Base-by-base conservation (phyloP, 2,113 vertebrate species). In the Callaeas wilsoni region DNA sequence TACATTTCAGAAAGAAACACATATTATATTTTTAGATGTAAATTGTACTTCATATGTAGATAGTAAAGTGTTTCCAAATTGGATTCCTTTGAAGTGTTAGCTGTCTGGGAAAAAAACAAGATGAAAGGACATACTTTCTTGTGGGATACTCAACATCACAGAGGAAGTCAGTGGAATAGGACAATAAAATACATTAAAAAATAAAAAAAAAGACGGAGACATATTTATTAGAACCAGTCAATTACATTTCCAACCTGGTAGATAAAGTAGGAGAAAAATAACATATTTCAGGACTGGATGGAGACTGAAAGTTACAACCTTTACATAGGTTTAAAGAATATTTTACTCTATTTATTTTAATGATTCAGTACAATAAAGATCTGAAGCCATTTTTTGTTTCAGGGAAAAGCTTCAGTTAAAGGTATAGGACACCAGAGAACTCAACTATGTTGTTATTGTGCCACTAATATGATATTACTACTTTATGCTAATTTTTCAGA, bases 201-300 rank as follows among this genome's bases (percentile, higher is more conserved):
- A 7, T 2, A 37, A 22, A 6, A 70, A 26, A 17, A 32, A 6
- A 14, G 3, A 4, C 1, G 17, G 2, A 50, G 1, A 47, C 5
- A 13, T 1, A 25, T 69, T 80, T 77, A 23, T 69, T 52, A 39
- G 35, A 77, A 73, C 2, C 7, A 52, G 20, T 17, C 35, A 87
- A 32, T 39, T 68, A 12, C 33, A 65, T 74, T 81, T 93, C 53
- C 13, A 55, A 67, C 6, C 17, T 39, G 49, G 44, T 10, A 71
- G 11, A 37, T 18, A 46, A 64, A 60, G 78, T 9, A 44, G 15
- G 3, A 21, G 12, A 12, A 30, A 65, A 46, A 23, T 9, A 50
- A 3, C 5, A 3, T 52, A 33, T 46, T 71, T 80, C 22, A 47
- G 16, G 22, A 60, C 6, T 89, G 30, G 12, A 47, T 52, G 21